Evolutionary conservation across 2,888 invertebrate species (phyloP).

Genomic region (Griposia aprilina): DNA sequence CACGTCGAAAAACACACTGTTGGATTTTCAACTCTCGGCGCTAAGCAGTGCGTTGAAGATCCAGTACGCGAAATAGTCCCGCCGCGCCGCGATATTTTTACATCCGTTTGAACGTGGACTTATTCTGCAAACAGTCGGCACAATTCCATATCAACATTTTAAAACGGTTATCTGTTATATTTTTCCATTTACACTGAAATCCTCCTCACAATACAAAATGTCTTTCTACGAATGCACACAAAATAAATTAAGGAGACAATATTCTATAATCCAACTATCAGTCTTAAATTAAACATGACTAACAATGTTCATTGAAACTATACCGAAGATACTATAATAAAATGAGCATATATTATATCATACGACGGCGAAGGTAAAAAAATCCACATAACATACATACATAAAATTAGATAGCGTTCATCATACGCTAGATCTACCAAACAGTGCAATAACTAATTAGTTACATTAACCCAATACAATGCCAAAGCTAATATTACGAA

Average conservation of each 20-base stretch:
- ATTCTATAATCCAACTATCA: slow-evolving; percentile 79
- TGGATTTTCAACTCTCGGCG: too few species aligned
- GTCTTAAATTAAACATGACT: slow-evolving; percentile 84
- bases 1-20: too few species aligned
- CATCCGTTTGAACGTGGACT: too few species aligned
- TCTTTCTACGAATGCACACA: slow-evolving; percentile 70
- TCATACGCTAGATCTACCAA: slow-evolving; percentile 54
- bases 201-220: slow-evolving; percentile 62
- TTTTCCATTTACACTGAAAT: slow-evolving; percentile 49
- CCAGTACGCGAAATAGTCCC: too few species aligned
- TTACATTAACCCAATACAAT: slow-evolving; percentile 34
- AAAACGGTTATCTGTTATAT: slow-evolving; percentile 22
- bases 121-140: slow-evolving; percentile 44
- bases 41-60: too few species aligned
- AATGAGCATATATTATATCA: slow-evolving; percentile 69
- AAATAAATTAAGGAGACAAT: slow-evolving; percentile 76
- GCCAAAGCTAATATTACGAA: slow-evolving; percentile 47
- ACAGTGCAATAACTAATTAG: slow-evolving; percentile 49
- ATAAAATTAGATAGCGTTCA: slow-evolving; percentile 41
- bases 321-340: slow-evolving; percentile 60
- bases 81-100: too few species aligned
- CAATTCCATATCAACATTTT: slow-evolving; percentile 33
- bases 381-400: slow-evolving; percentile 44
- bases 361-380: slow-evolving; percentile 46
- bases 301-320: slow-evolving; percentile 70